Evolutionary conservation across 2,888 invertebrate genomes (phyloP).

Genomic region (Acronicta psi): DNA sequence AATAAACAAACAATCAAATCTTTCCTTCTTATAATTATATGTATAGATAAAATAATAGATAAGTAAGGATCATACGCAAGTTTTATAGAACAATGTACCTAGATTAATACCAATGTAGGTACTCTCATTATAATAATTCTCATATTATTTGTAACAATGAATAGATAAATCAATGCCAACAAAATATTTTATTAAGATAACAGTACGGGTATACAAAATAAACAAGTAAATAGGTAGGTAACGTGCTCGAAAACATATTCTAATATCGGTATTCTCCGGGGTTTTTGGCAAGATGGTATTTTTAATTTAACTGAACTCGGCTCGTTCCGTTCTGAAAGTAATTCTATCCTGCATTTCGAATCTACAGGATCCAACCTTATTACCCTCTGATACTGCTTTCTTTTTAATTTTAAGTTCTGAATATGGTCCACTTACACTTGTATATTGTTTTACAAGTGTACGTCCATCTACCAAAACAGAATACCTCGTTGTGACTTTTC

Average conservation of each 20-base stretch:
- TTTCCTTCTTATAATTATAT: too few species aligned
- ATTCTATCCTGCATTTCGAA: constrained; percentile 32
- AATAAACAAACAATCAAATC: too few species aligned
- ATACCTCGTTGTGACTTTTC: not conserved
- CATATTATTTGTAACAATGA: constrained; percentile 14
- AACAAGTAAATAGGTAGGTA: constrained; percentile 43
- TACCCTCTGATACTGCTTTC: constrained; percentile 37
- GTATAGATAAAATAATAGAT: too few species aligned
- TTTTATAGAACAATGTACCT: too few species aligned
- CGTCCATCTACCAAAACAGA: too few species aligned
- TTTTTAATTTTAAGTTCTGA: constrained; percentile 41
- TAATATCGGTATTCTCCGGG: constrained; percentile 47
- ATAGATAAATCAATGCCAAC: constrained; percentile 51
- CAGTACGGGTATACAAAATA: constrained; percentile 42
- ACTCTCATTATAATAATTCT: too few species aligned
- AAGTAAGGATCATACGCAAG: too few species aligned
- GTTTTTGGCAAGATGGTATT: constrained; percentile 52
- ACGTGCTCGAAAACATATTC: constrained; percentile 39
- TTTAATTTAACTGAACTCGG: constrained; percentile 55
- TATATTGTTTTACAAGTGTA: too few species aligned
- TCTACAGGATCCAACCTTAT: constrained; percentile 32
- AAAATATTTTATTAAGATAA: constrained; percentile 37
- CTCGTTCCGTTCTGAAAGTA: constrained; percentile 32
- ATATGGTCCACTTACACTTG: constrained; percentile 30
- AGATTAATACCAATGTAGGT: too few species aligned